Base-by-base conservation (phyloP, 2,113 vertebrate genomes). In the Clinocottus analis region DNA sequence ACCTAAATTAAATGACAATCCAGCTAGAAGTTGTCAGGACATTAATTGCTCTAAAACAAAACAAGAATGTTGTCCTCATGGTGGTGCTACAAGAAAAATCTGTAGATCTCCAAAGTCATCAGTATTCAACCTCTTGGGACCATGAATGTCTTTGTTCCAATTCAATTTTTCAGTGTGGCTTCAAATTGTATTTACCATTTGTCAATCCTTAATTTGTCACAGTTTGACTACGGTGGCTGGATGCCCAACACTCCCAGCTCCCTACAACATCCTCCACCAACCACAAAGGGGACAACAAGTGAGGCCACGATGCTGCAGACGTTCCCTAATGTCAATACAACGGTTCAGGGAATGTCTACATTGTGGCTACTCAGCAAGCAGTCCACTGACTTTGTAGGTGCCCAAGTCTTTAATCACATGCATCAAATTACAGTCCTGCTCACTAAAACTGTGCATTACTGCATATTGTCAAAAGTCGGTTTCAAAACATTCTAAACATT, bases 211-310 rank as follows among this genome's bases (percentile, higher is more conserved):
- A 0, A 9, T 66, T 29, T 5, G 23, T 61, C 79, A 19, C 72
- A 93, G 92, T 94, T 12, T 77, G 93, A 92, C 76, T 92, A 85
- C 0, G 78, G 80, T n/a, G 77, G 53, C 68, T 93, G 79, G 91
- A 92, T 93, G 89, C 91, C 91, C 66, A 94, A 93, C 88, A 49
- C 16, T 37, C 91, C 89, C 12, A 16, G 35, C 43, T 17, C 88
- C 4, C 61, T 94, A 63, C 85, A 88, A 64, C 78, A 1, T 3
- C 88, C 93, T 19, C 92, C 90, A 23, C 91, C 90, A 2, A 91
- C 87, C 49, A 67, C 17, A 29, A 93, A 93, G 47, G 89, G 90
- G 13, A 60, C 6, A n/a, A 19, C 87, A 11, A 85, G n/a, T 0
- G 23, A 92, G 29, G 59, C 21, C 19, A 86, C 85, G 0, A 74